Evolutionary conservation across 37 sponge, comb jelly and placozoan species (phyloP).

Genomic region (Cliona cf. orientalis): DNA sequence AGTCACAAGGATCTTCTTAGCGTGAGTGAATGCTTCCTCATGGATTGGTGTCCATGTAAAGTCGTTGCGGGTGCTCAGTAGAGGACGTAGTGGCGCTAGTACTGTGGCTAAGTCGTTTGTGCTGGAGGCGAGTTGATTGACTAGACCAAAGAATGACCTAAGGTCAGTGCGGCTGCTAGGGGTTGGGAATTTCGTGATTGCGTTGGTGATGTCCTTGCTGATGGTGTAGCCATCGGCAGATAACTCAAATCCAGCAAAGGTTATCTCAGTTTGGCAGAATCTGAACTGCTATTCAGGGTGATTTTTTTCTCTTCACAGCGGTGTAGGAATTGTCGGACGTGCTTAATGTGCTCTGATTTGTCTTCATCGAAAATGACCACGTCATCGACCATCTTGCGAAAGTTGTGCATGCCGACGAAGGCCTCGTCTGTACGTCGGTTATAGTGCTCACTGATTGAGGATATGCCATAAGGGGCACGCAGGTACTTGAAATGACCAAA

Average conservation of each 20-base stretch:
- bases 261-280: conserved; percentile 8
- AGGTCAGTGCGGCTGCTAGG: conserved; percentile 53
- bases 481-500: conserved; percentile 52
- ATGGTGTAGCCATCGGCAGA: conserved; percentile 18
- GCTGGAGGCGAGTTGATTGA: conserved; percentile 42
- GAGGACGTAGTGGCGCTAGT: conserved; percentile 25
- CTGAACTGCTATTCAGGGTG: conserved; percentile 46
- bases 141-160: conserved; percentile 43
- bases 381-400: conserved; percentile 27
- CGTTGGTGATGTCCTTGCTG: conserved; percentile 26
- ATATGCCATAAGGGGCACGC: conserved; percentile 51
- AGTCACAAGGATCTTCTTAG: conserved; percentile 8
- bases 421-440: conserved; percentile 51
- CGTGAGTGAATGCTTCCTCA: conserved; percentile 24
- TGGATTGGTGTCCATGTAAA: conserved; percentile 33
- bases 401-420: conserved; percentile 20
- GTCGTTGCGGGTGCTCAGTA: conserved; percentile 52
- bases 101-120: conserved; percentile 2
- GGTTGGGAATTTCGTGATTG: conserved; percentile 39
- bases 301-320: conserved; percentile 34
- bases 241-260: conserved; percentile 38
- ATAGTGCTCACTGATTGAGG: conserved; percentile 58
- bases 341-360: conserved; percentile 10
- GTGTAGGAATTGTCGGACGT: conserved; percentile 35
- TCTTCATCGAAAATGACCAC: conserved; percentile 33